Base-by-base conservation (phyloP, 2,888 invertebrate genomes). In the Tenthredo amoena region DNA sequence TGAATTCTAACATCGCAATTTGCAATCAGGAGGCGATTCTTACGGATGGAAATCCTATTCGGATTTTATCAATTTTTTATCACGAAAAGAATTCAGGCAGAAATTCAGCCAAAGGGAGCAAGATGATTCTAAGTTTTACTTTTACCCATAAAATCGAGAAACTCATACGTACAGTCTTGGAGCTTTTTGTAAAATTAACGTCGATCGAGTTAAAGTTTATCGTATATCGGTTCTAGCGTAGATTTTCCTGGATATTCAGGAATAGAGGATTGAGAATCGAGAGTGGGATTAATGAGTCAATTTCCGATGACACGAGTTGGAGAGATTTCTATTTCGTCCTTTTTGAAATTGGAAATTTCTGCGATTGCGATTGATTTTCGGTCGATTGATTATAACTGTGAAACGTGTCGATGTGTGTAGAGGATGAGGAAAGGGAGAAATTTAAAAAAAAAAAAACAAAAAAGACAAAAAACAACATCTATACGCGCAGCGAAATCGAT, bases 301-400 rank as follows among this genome's bases (percentile, higher is more conserved):
- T 62, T 26, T 62, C 21, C 62, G 62, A 62, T 26, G 26, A 3
- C n/a, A n/a, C 1, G n/a, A 55, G 7, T n/a, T 7, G 7, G 55
- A 7, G 55, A n/a, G n/a, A 55, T 55, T 55, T 55, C 18, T n/a
- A 2, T 55, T n/a, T n/a, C 5, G 18, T n/a, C 7, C 55, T n/a
- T 86, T 86, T 68, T 26, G 62, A 26, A 26, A 62, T 55, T 55
- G n/a, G 55, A 2, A 12, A 55, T n/a, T n/a, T n/a, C n/a, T 55
- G 55, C n/a, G 6, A 55, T 55, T n/a, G n/a, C 55, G 6, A 55
- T 55, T 55, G 55, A 55, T n/a, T 55, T 55, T n/a, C 55, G n/a
- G n/a, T 7, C 55, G 1, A 55, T 55, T n/a, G 1, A 55, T n/a
- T 55, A 55, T n/a, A n/a, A 1, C n/a, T 6, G 7, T n/a, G 5